Percentiles rank a stretch among this genome's conserved stretches.
phyloP scores from a whole-genome alignment of 2,113 vertebrate species.

The Psophia crepitans region DNA sequence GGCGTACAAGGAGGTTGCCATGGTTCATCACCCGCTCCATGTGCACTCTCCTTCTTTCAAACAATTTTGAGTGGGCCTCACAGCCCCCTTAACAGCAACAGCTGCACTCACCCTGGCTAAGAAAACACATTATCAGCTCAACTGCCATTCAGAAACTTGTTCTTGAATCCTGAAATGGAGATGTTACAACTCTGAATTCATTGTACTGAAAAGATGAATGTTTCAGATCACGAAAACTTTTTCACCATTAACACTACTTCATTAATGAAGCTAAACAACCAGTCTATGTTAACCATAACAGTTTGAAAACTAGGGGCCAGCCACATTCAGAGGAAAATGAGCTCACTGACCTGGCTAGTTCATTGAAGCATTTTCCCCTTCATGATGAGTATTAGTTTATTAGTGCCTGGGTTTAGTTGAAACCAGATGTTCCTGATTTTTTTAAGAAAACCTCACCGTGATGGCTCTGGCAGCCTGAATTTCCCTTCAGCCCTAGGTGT shows the following conservation, averaged over 20 bases:
- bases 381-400: constrained; percentile 28
- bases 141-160: neutral
- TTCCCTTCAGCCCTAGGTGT: neutral
- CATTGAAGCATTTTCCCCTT: constrained; percentile 14
- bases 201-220: neutral
- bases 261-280: constrained; percentile 3
- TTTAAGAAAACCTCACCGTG: neutral
- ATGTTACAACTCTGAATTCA: neutral
- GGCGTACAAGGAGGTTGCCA: neutral
- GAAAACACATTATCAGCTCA: neutral
- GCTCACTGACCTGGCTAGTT: constrained; percentile 26
- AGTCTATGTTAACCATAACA: neutral
- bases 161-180: neutral
- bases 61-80: neutral
- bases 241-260: neutral
- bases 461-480: neutral
- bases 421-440: constrained; percentile 43
- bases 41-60: neutral
- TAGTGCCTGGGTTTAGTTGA: constrained; percentile 7
- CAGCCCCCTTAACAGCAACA: neutral
- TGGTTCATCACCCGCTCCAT: neutral
- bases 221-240: neutral
- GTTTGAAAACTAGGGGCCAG: neutral
- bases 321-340: neutral
- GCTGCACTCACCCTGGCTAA: neutral